Conservation (phyloP, 2,888 invertebrate genomes). For the Ochropleura leucogaster region DNA sequence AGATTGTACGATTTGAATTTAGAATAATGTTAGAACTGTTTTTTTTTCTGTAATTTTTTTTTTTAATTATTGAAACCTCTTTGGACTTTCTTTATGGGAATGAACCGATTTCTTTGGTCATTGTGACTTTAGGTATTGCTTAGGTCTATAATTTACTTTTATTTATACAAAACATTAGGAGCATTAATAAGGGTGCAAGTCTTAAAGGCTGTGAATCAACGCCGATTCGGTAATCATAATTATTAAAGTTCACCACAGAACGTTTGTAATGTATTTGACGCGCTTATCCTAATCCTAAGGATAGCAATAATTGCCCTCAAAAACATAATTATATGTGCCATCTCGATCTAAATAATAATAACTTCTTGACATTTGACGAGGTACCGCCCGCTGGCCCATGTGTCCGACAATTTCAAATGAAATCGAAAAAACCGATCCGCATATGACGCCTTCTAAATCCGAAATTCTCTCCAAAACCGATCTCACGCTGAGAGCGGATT, state of each 20-base stretch:
- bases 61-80: too few relatives aligned
- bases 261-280: not conserved
- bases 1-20: not conserved
- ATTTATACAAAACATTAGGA: not conserved
- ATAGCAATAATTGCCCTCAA: conserved; percentile 46
- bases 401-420: conserved; percentile 69
- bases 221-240: not conserved
- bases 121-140: not conserved
- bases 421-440: conserved; percentile 76
- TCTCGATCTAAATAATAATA: conserved; percentile 59
- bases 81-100: too few relatives aligned
- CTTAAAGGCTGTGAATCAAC: not conserved
- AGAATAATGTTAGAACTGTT: not conserved
- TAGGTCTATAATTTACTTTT: not conserved
- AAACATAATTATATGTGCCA: conserved; percentile 59
- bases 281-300: conserved; percentile 16
- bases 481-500: conserved; percentile 86
- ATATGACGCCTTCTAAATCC: conserved; percentile 88
- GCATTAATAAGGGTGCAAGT: not conserved
- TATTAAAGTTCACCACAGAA: not conserved
- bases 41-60: not conserved
- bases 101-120: too few relatives aligned
- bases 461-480: conserved; percentile 87
- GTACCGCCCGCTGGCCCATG: conserved; percentile 67
- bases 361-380: conserved; percentile 62